phyloP scores from a whole-genome alignment of 2,113 vertebrate genomes.

The Coturnix japonica region DNA sequence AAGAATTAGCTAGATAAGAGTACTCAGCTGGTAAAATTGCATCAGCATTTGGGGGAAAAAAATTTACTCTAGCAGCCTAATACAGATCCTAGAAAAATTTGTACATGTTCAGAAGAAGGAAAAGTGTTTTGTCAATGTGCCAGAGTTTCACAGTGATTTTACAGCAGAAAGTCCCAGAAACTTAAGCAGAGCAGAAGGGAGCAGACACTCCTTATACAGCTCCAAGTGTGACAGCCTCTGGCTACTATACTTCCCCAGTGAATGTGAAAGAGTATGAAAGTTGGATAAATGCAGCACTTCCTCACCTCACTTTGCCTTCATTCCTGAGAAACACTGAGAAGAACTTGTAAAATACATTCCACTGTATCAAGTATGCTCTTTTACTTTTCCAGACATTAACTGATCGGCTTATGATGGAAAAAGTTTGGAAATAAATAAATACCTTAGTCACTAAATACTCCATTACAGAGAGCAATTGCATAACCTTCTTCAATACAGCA shows the following conservation, averaged over 20 bases:
- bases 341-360: not conserved
- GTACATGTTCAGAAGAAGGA: not conserved
- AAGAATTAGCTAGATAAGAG: not conserved
- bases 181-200: not conserved
- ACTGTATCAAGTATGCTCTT: not conserved
- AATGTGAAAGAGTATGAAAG: not conserved
- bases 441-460: not conserved
- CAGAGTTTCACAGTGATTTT: not conserved
- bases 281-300: not conserved
- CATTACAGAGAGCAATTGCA: not conserved
- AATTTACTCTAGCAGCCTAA: not conserved
- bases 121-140: not conserved
- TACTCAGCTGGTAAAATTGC: constrained; percentile 10
- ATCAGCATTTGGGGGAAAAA: not conserved
- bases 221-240: not conserved
- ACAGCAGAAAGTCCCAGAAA: not conserved
- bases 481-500: not conserved
- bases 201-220: not conserved
- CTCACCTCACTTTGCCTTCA: not conserved
- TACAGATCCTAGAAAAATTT: not conserved
- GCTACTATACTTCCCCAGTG: not conserved
- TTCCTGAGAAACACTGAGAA: not conserved
- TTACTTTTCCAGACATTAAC: not conserved
- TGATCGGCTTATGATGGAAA: not conserved
- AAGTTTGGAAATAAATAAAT: not conserved